These are phyloP conservation scores for Astreopora myriophthalma DNA, from an alignment of 64 coral and sea anemone species.

Conservation along the genomic window DNA sequence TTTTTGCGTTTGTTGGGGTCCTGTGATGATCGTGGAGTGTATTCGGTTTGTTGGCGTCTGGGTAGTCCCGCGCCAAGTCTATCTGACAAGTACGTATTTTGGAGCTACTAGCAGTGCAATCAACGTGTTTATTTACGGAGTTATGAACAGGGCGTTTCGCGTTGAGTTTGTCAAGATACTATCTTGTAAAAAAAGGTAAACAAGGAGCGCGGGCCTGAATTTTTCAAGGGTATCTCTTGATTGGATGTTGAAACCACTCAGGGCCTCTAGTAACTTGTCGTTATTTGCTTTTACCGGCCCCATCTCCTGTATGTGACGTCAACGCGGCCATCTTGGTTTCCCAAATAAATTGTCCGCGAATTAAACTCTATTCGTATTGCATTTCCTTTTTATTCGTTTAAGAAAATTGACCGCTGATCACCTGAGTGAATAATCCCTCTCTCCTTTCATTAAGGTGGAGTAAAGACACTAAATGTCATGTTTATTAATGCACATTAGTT, in stretches of 20 bases:
- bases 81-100: constrained; percentile 54
- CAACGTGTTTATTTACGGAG: constrained; percentile 74
- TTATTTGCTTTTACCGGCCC: too few species aligned
- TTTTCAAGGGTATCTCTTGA: background rate
- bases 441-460: too few species aligned
- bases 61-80: constrained; percentile 14
- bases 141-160: constrained; percentile 69
- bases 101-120: constrained; percentile 58
- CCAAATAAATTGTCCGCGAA: too few species aligned
- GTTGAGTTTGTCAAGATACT: constrained; percentile 71
- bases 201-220: background rate
- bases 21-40: constrained; percentile 58
- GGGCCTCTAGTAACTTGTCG: too few species aligned
- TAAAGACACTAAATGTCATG: too few species aligned
- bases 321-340: too few species aligned
- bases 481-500: too few species aligned
- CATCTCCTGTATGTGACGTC: too few species aligned
- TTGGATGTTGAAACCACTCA: background rate
- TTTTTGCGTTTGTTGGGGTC: constrained; percentile 61
- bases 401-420: too few species aligned
- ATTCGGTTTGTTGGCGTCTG: constrained; percentile 31
- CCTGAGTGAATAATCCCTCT: too few species aligned
- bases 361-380: too few species aligned
- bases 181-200: background rate
- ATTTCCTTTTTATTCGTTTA: too few species aligned